A percentile compares a stretch with the other conserved stretches of the same genome.
These are phyloP conservation scores for Sphinx pinastri DNA, from an alignment of 2,888 invertebrate genomes.

Conservation along the genomic window DNA sequence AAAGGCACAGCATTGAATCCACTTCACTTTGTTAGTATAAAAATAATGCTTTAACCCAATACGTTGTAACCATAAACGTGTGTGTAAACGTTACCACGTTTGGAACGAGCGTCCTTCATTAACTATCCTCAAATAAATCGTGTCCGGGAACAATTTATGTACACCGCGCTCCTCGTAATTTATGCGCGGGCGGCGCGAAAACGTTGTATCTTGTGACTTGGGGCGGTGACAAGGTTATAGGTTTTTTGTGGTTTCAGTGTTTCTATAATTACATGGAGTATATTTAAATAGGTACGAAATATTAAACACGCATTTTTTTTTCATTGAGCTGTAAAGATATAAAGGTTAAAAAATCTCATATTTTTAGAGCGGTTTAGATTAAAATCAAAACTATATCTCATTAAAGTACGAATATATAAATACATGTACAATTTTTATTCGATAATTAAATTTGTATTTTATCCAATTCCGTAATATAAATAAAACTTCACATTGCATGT, in stretches of 20 bases:
- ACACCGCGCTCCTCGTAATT: constrained; percentile 25
- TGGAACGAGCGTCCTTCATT: constrained; percentile 42
- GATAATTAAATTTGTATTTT: too few relatives aligned
- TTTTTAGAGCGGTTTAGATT: too few relatives aligned
- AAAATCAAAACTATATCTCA: too few relatives aligned
- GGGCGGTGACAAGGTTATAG: constrained; percentile 22
- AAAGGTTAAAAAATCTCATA: too few relatives aligned
- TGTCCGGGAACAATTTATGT: constrained; percentile 29
- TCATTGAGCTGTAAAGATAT: too few relatives aligned
- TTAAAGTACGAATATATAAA: too few relatives aligned
- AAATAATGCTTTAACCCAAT: too few relatives aligned
- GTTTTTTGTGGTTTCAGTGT: constrained; percentile 16
- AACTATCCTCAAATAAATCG: constrained; percentile 43
- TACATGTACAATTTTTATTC: too few relatives aligned
- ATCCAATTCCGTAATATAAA: too few relatives aligned
- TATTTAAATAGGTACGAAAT: not conserved
- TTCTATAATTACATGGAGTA: not conserved
- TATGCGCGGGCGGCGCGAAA: constrained; percentile 24
- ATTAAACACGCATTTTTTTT: not conserved
- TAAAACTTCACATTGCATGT: too few relatives aligned
- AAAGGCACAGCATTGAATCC: too few relatives aligned
- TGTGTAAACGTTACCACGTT: constrained; percentile 26
- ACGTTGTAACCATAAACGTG: constrained; percentile 30
- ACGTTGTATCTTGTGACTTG: constrained; percentile 10
- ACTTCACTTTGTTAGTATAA: too few relatives aligned